phyloP scores from a whole-genome alignment of 2,113 vertebrate species.

The Catharus minimus region DNA sequence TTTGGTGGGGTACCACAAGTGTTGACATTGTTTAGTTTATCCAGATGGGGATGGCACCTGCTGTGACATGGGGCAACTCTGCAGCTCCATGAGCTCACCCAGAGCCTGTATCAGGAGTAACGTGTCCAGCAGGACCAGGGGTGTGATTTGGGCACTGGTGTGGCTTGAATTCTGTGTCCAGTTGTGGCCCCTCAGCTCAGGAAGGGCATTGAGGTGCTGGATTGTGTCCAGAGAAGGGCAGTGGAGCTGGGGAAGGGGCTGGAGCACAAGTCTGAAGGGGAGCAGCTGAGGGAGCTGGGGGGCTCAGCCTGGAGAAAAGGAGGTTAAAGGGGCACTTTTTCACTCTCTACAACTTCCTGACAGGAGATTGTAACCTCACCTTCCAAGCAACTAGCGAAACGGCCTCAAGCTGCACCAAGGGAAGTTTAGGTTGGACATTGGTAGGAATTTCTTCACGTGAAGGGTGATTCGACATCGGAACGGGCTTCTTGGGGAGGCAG shows the following conservation, averaged over 20 bases:
- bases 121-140: neutral
- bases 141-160: neutral
- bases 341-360: neutral
- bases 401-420: neutral
- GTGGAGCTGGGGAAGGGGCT: accelerated
- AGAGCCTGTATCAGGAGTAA: neutral
- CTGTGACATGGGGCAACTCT: accelerated
- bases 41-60: accelerated
- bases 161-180: neutral
- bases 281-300: neutral
- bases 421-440: neutral
- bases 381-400: neutral
- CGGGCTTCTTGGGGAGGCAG: neutral
- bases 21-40: no score
- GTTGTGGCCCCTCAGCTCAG: neutral
- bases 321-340: accelerated
- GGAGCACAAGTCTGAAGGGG: no score
- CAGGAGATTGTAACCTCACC: neutral
- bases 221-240: neutral
- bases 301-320: neutral
- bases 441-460: neutral
- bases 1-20: neutral
- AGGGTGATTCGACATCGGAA: neutral
- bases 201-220: neutral
- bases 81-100: neutral